phyloP scores from a whole-genome alignment of 2,113 vertebrate genomes.

The Fulica atra region DNA sequence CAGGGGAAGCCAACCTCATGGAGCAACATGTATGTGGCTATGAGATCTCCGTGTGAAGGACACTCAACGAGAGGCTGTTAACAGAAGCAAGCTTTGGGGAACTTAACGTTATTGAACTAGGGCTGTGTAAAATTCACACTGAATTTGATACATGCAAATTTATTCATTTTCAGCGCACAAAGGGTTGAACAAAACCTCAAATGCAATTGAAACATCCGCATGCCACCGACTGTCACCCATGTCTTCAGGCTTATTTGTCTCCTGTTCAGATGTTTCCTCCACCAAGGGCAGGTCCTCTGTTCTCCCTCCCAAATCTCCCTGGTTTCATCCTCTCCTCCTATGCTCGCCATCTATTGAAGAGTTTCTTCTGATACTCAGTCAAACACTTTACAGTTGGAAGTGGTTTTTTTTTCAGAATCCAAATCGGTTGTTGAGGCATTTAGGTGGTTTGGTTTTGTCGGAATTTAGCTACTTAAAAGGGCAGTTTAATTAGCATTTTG shows the following conservation, averaged over 20 bases:
- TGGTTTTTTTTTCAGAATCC: not conserved
- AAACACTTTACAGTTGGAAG: not conserved
- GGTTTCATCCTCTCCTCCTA: not conserved
- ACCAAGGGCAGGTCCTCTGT: not conserved
- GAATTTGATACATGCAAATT: constrained; percentile 8
- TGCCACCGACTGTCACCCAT: not conserved
- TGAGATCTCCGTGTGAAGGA: not conserved
- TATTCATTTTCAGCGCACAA: not conserved
- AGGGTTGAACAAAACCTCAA: not conserved
- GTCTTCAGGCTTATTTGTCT: not conserved
- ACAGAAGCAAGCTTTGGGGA: not conserved
- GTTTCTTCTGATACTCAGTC: not conserved
- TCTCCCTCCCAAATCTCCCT: not conserved
- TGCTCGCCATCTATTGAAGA: not conserved
- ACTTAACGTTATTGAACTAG: not conserved
- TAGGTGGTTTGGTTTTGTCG: not conserved
- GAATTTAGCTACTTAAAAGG: not conserved
- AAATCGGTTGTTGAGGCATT: not conserved
- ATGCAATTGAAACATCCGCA: not conserved
- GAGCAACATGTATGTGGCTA: not conserved
- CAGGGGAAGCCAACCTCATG: not conserved
- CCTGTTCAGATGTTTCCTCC: not conserved
- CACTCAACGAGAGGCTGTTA: not conserved
- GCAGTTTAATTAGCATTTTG: not conserved
- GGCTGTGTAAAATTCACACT: constrained; percentile 4